Evolutionary conservation across 2,888 invertebrate genomes (phyloP).

Genomic region (Carpatolechia fugitivella): DNA sequence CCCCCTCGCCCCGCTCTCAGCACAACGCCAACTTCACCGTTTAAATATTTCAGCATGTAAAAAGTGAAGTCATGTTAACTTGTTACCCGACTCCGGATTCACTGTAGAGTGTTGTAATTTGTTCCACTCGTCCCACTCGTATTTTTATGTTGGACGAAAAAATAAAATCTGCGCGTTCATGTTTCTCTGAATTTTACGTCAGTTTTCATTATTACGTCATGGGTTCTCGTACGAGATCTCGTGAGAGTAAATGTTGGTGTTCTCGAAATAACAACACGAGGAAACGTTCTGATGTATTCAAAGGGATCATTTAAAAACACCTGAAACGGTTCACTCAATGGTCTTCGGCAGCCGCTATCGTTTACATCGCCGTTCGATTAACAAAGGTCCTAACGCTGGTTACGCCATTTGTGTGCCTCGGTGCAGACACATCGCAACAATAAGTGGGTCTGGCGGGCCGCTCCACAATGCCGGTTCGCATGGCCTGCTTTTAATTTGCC

Average conservation of each 20-base stretch:
- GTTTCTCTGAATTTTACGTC: background rate
- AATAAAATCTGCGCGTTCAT: background rate
- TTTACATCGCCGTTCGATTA: slow-evolving; percentile 61
- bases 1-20: slow-evolving; percentile 28
- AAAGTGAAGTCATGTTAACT: slow-evolving; percentile 62
- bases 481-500: slow-evolving; percentile 76
- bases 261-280: background rate
- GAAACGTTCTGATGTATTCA: background rate
- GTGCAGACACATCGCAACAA: slow-evolving; percentile 75
- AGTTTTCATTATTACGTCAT: background rate
- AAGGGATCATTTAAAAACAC: background rate
- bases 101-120: slow-evolving; percentile 17
- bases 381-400: slow-evolving; percentile 66
- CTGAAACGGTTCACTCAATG: slow-evolving; percentile 24
- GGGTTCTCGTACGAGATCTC: background rate
- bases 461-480: slow-evolving; percentile 69
- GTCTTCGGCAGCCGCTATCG: slow-evolving; percentile 33
- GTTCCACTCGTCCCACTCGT: slow-evolving; percentile 15
- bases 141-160: background rate
- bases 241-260: background rate
- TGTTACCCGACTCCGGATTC: slow-evolving; percentile 40
- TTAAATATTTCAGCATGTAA: slow-evolving; percentile 70
- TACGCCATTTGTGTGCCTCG: slow-evolving; percentile 70
- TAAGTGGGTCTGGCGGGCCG: slow-evolving; percentile 52
- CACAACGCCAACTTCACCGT: slow-evolving; percentile 44